Evolutionary conservation across 1,140 invertebrate species (phyloP).

Genomic region (Drosophila guanche): DNA sequence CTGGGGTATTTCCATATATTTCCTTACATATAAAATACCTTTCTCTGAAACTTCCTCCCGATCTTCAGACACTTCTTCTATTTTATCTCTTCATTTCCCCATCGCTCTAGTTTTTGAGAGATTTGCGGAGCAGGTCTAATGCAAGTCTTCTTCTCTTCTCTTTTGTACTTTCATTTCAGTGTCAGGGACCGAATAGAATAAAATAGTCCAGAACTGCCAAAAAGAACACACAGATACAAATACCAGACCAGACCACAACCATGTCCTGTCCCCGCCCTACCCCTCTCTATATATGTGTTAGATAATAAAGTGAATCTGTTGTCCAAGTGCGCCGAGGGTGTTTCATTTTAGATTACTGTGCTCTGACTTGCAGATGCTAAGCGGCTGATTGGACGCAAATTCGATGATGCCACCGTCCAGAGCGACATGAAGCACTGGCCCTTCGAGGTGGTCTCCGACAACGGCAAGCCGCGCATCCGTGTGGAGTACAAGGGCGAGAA

Average conservation of each 20-base stretch:
- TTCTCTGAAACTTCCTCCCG: slow-evolving; percentile 1
- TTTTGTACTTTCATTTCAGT: slow-evolving; percentile 78
- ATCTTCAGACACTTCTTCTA: slow-evolving; percentile 1
- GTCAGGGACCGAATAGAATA: slow-evolving; percentile 61
- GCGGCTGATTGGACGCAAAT: slow-evolving; percentile 95
- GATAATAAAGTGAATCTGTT: slow-evolving; percentile 53
- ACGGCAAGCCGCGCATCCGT: slow-evolving; percentile 93
- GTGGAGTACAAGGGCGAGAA: slow-evolving; percentile 95
- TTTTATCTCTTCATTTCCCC: slow-evolving; percentile 1
- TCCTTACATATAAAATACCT: too few species aligned
- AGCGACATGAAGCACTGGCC: slow-evolving; percentile 98
- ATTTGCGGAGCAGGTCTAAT: slow-evolving; percentile 51
- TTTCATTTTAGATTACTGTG: slow-evolving; percentile 38
- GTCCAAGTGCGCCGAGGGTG: slow-evolving; percentile 29
- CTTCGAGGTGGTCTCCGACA: slow-evolving; percentile 92
- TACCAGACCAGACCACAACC: slow-evolving; percentile 22
- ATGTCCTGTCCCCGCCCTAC: slow-evolving; percentile 1
- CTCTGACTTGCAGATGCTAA: slow-evolving; percentile 93
- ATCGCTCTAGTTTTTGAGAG: slow-evolving; percentile 3
- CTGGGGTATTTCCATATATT: too few species aligned
- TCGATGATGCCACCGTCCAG: slow-evolving; percentile 95
- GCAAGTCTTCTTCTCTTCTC: slow-evolving; percentile 47
- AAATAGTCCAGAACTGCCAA: slow-evolving; percentile 38
- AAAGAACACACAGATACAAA: slow-evolving; percentile 25
- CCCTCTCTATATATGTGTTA: slow-evolving; percentile 31